These are phyloP conservation scores for Engraulis encrasicolus DNA, from an alignment of 2,113 vertebrate species.

Conservation along the genomic window DNA sequence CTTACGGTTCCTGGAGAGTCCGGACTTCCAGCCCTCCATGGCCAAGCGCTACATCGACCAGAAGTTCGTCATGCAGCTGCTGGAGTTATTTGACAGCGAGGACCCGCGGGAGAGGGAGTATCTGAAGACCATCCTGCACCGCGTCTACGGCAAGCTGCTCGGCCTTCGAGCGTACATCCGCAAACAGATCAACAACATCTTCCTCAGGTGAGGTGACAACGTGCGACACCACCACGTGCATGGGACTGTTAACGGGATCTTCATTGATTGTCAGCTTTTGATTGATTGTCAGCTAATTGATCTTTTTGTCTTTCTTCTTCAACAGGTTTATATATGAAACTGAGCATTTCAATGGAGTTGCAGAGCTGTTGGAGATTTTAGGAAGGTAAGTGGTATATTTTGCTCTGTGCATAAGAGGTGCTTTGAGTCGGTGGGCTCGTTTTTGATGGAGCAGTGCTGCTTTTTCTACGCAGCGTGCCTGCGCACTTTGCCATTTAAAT, in stretches of 20 bases:
- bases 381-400: constrained; percentile 69
- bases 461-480: no score
- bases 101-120: constrained; percentile 91
- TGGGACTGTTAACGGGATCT: background rate
- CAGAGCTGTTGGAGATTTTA: constrained; percentile 80
- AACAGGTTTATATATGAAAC: constrained; percentile 81
- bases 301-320: background rate
- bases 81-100: constrained; percentile 90
- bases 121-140: constrained; percentile 92
- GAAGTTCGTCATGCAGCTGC: constrained; percentile 88
- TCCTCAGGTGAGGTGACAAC: constrained; percentile 80
- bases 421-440: no score
- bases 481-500: no score
- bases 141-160: constrained; percentile 91
- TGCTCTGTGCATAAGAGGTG: no score
- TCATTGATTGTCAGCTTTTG: no score
- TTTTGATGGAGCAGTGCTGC: no score
- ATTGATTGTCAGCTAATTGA: background rate
- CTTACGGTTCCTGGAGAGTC: constrained; percentile 91
- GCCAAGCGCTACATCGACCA: constrained; percentile 94
- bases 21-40: constrained; percentile 91
- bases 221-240: background rate
- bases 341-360: constrained; percentile 81
- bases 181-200: constrained; percentile 95
- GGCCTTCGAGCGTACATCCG: constrained; percentile 91